Evolutionary conservation across 30 jellyfish, hydroid and myxozoan species (phyloP).

Genomic region (Cassiopea xamachana): DNA sequence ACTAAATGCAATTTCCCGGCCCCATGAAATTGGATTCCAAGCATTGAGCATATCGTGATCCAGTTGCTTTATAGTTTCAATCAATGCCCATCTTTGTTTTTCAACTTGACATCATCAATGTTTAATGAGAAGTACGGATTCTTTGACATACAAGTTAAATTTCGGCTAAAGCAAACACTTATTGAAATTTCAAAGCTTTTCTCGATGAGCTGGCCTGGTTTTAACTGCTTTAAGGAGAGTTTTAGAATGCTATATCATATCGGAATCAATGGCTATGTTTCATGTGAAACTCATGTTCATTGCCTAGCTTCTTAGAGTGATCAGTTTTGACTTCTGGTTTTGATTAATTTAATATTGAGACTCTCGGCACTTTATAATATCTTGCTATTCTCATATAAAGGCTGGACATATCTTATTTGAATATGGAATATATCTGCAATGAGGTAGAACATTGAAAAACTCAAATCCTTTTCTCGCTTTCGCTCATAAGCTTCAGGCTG

Average conservation of each 20-base stretch:
- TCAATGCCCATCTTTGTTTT: conserved; percentile 18
- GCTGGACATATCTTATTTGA: not conserved
- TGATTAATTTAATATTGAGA: not conserved
- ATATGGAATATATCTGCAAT: not conserved
- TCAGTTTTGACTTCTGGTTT: not conserved
- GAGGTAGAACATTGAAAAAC: not conserved
- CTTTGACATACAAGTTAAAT: conserved; percentile 11
- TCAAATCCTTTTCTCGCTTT: not conserved
- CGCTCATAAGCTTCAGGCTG: not conserved
- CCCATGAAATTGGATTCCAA: too few species aligned
- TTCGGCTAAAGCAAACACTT: conserved; percentile 26
- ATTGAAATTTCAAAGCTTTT: not conserved
- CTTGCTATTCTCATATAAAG: not conserved
- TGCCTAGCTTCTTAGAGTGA: not conserved
- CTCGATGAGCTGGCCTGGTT: conserved; percentile 12
- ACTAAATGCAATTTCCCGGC: too few species aligned
- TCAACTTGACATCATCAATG: conserved; percentile 31
- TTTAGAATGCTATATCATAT: not conserved
- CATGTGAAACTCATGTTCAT: not conserved
- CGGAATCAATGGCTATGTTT: not conserved
- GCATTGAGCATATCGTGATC: not conserved
- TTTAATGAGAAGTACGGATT: conserved; percentile 37
- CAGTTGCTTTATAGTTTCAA: not conserved
- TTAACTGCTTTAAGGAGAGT: conserved; percentile 12
- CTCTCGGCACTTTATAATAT: not conserved